Conservation (phyloP, 2,113 vertebrate species). For the Puntigrus tetrazona region DNA sequence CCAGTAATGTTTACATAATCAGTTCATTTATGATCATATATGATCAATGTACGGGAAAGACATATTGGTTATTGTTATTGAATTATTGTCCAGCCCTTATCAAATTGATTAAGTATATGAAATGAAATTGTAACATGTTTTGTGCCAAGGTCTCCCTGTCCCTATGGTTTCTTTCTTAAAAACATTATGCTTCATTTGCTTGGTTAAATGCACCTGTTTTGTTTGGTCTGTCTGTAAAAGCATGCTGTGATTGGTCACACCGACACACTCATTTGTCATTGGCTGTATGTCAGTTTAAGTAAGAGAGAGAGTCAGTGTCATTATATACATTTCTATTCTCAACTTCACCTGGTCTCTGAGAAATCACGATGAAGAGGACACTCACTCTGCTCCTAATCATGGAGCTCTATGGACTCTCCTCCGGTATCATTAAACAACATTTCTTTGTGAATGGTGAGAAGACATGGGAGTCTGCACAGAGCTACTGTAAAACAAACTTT, state of each 20-base stretch:
- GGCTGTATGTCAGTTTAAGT: conserved; percentile 10
- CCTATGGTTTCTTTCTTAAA: background rate
- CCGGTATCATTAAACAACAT: background rate
- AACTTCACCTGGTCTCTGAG: background rate
- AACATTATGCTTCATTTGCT: background rate
- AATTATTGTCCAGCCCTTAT: too few species aligned
- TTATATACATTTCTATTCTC: background rate
- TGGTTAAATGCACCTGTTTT: background rate
- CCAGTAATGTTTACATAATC: too few species aligned
- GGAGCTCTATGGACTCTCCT: background rate
- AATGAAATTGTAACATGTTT: background rate
- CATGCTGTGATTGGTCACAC: conserved; percentile 11
- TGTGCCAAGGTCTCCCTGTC: too few species aligned
- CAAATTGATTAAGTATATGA: too few species aligned
- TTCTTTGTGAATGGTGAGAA: background rate
- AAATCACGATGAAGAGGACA: background rate
- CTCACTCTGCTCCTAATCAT: background rate
- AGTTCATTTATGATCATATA: too few species aligned
- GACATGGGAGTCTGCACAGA: background rate
- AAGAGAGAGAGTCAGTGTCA: background rate
- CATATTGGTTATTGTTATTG: too few species aligned
- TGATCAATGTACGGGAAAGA: too few species aligned
- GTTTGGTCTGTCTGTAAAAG: background rate
- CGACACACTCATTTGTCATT: conserved; percentile 12
- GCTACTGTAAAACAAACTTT: background rate